Evolutionary conservation across 2,113 vertebrate genomes (phyloP), one percentile per base, ranked within the genome.

Genomic region (Mastomys coucha): DNA sequence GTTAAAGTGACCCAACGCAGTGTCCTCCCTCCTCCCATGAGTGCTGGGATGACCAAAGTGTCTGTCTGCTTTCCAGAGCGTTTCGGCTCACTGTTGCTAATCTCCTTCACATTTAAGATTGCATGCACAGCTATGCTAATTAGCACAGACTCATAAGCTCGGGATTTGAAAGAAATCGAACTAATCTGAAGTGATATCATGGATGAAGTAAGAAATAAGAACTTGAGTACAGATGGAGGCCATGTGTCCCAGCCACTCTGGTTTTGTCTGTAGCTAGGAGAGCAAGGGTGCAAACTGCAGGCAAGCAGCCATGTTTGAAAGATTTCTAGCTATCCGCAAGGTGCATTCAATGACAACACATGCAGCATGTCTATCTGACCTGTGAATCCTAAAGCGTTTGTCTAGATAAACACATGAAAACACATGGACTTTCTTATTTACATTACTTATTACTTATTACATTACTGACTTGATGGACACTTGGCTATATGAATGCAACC

Each of bases 121-220:
- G 91, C 97, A 97, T 92, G 94, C 77, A 78, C 77, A 91, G 72
- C 88, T 87, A 84, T 94, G 96, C 67, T 95, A 97, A 97, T 97
- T 82, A 97, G 80, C 67, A 81, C 90, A 91, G 53, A 39, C 33
- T 82, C 91, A 58, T 82, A 89, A 95, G 42, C 88, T 91, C 86
- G 69, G 73, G 94, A 96, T 96, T 78, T 97, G 76, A 63, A 91
- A 87, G 73, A 95, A 96, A 96, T 73, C 63, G 92, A 96, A 39
- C 80, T 93, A 53, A 91, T 95, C 76, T 92, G 81, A 95, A 93
- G 78, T 73, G 88, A 95, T 91, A 90, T 88, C 94, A 90, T 73
- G 76, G 96, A 95, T 67, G 81, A 49, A 89, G 81, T 42, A 26
- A 92, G 72, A 92, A 77, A 19, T n/a, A 88, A 87, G 49, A 80